Evolutionary conservation across 2,797 vertebrate species (phyloP).

Genomic region (Gallinago solitaria): DNA sequence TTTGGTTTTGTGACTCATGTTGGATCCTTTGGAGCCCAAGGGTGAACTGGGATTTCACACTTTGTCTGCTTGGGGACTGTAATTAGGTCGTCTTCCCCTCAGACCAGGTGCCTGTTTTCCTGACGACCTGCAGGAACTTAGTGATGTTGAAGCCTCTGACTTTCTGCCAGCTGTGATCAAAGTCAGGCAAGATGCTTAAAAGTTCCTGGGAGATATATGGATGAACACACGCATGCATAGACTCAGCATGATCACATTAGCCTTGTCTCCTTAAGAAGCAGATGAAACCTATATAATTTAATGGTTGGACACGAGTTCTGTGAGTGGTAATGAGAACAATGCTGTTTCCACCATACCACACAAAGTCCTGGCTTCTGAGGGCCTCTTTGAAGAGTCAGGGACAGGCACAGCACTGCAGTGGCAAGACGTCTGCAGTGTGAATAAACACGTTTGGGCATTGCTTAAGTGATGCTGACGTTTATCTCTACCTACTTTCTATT

Average conservation of each 20-base stretch:
- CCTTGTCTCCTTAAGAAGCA: slow-evolving; percentile 19
- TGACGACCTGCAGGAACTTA: neutral
- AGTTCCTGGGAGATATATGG: neutral
- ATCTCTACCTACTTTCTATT: neutral
- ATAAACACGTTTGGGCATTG: neutral
- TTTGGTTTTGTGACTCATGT: neutral
- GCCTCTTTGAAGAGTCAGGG: slow-evolving; percentile 4
- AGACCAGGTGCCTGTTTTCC: neutral
- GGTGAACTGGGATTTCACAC: neutral
- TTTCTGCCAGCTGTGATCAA: slow-evolving; percentile 22
- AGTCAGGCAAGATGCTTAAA: slow-evolving; percentile 10
- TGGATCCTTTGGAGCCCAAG: neutral
- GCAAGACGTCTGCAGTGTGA: neutral
- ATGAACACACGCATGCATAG: neutral
- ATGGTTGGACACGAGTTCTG: neutral
- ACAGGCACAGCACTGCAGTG: neutral
- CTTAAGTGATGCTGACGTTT: neutral
- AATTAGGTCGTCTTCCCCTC: neutral
- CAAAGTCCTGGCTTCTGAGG: slow-evolving; percentile 26
- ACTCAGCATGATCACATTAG: slow-evolving; percentile 18
- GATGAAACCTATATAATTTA: slow-evolving; percentile 58
- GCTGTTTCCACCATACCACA: slow-evolving; percentile 28
- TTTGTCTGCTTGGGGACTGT: neutral
- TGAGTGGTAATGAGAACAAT: slow-evolving; percentile 47
- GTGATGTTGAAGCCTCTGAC: neutral